Conservation (phyloP, 92 coral and sea anemone species). For the Montipora capitata region DNA sequence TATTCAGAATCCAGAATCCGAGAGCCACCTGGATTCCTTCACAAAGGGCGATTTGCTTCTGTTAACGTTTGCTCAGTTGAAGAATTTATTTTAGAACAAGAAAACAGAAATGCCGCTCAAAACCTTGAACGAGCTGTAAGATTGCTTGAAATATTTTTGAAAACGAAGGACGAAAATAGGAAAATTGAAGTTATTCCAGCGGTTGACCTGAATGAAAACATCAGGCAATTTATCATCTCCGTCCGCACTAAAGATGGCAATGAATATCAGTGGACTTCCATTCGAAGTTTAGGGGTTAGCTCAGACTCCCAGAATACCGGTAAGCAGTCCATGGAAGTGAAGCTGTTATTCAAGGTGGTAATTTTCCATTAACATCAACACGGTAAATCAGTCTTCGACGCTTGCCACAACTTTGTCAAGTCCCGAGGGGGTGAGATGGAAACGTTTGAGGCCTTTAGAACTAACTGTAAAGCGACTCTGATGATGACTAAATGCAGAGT, state of each 20-base stretch:
- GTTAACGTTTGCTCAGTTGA: neutral
- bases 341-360: neutral
- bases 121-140: conserved; percentile 28
- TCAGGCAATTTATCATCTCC: conserved; percentile 27
- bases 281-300: conserved; percentile 48
- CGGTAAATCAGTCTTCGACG: conserved; percentile 58
- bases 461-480: conserved; percentile 13
- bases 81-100: conserved; percentile 35
- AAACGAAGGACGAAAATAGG: conserved; percentile 44
- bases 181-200: conserved; percentile 13
- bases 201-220: conserved; percentile 30
- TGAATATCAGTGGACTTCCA: conserved; percentile 38
- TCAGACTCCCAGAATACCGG: conserved; percentile 32
- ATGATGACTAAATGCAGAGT: neutral
- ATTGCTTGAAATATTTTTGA: conserved; percentile 37
- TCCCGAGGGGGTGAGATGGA: conserved; percentile 36
- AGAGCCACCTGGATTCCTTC: too few species aligned
- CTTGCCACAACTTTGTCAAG: conserved; percentile 42
- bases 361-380: neutral
- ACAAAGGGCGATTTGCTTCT: too few species aligned
- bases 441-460: conserved; percentile 25
- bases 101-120: conserved; percentile 38
- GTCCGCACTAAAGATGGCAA: conserved; percentile 58
- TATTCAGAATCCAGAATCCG: too few species aligned
- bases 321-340: conserved; percentile 2